Base-by-base conservation (phyloP, 2,888 invertebrate genomes). In the Hololepta plana region DNA sequence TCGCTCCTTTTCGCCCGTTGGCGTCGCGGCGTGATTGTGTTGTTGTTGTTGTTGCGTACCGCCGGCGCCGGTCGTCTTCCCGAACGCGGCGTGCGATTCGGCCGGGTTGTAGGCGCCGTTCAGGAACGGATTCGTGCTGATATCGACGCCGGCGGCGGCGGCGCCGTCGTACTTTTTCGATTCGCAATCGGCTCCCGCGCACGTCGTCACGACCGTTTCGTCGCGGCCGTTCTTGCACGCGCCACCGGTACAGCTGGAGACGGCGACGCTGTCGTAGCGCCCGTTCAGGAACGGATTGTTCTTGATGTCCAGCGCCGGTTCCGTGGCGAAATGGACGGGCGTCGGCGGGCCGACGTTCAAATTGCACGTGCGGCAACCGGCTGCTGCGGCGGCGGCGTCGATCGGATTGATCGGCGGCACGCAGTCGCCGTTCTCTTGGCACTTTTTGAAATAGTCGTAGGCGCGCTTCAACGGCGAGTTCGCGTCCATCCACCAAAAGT, bases 401-500 rank as follows among this genome's bases (percentile, higher is more conserved):
- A 7, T 8, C 15, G 12, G 11, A 9, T 24, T 22, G 13, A 32
- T 31, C 19, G 40, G 35, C 4, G 38, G 35, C n/a, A 34, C 21
- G 24, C 45, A 43, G 21, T 45, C 39, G 32, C 45, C 46, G 24
- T 46, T 46, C 20, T 38, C 34, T 4, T 44, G 36, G 36, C 53
- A 55, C 33, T 49, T 49, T 32, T 47, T 48, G 36, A 44, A 52
- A 24, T 47, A 49, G 2, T 53, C 55, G 29, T 51, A 47, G 1
- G 55, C 49, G 25, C 51, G 55, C 38, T 64, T 64, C 44, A 71
- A 61, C 0, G 69, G 68, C 1, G 64, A 65, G 35, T 67, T 52
- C 13, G 62, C 51, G 32, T 57, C 57, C 57, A 64, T 62, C 70
- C 69, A 70, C 69, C 69, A 70, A 46, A 59, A 67, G 33, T 56